Evolutionary conservation across 1,140 invertebrate species (phyloP).

Genomic region (Theocolax elegans): DNA sequence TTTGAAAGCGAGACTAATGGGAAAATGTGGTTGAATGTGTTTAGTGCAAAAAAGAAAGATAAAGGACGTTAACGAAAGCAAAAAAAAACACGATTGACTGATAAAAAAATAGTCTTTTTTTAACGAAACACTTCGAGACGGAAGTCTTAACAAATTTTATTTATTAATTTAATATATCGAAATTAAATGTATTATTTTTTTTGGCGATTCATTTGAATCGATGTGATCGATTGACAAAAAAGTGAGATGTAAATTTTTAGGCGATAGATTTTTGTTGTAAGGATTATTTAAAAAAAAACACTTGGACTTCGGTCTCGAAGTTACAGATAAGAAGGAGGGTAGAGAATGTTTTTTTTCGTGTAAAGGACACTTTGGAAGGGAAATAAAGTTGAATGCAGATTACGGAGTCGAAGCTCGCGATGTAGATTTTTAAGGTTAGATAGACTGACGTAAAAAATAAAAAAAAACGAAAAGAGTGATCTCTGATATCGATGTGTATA

Average conservation of each 20-base stretch:
- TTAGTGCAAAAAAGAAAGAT: background rate
- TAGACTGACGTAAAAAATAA: constrained; percentile 47
- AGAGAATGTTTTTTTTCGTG: constrained; percentile 17
- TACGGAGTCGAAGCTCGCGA: constrained; percentile 47
- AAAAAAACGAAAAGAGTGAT: constrained; percentile 52
- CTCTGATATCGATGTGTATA: constrained; percentile 49
- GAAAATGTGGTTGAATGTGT: constrained; percentile 22
- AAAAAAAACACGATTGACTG: constrained; percentile 23
- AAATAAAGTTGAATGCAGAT: constrained; percentile 35
- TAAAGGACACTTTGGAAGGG: background rate
- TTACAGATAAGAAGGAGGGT: constrained; percentile 3
- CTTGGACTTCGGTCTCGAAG: constrained; percentile 28
- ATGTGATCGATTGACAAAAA: constrained; percentile 13
- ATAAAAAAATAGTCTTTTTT: constrained; percentile 18
- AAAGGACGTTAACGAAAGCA: background rate
- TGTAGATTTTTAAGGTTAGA: constrained; percentile 49
- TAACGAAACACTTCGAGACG: constrained; percentile 27
- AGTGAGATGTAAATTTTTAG: constrained; percentile 27
- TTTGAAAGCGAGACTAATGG: background rate
- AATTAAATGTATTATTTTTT: background rate
- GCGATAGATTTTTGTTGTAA: constrained; percentile 4
- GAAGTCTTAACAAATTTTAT: constrained; percentile 26
- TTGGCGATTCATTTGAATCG: constrained; percentile 15
- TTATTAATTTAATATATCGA: constrained; percentile 1
- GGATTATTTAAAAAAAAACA: no score